A percentile compares a stretch with the other conserved stretches of the same genome.
These are phyloP conservation scores for Onychomys torridus DNA, from an alignment of 2,797 vertebrate genomes.

Conservation along the genomic window DNA sequence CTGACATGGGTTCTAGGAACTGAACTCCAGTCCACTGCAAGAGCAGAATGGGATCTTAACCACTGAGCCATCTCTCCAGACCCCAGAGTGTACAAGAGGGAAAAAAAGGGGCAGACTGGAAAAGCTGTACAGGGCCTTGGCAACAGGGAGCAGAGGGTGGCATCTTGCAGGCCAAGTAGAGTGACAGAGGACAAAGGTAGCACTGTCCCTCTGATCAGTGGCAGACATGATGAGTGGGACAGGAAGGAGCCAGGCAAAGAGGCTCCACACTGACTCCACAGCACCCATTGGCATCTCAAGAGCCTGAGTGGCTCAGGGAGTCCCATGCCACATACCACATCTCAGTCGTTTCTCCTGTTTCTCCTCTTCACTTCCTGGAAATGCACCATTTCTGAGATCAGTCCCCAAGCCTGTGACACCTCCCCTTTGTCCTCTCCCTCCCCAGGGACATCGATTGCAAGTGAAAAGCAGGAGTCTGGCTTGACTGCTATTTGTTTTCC, in stretches of 20 bases:
- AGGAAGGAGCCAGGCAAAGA: background rate
- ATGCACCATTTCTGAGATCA: accelerated
- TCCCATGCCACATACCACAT: accelerated
- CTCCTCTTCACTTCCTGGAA: background rate
- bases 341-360: background rate
- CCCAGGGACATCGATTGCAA: background rate
- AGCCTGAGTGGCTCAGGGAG: accelerated
- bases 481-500: background rate
- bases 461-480: background rate
- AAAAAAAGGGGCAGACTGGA: accelerated
- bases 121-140: accelerated
- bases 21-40: background rate
- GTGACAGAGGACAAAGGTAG: background rate
- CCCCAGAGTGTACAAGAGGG: background rate
- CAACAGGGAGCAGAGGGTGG: accelerated
- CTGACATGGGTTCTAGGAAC: background rate
- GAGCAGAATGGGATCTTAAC: background rate
- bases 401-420: background rate
- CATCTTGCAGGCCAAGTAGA: background rate
- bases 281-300: accelerated
- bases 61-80: background rate
- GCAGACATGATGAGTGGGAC: accelerated
- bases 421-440: background rate
- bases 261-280: accelerated
- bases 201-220: accelerated